These are phyloP conservation scores for Eulimnadia texana DNA, from an alignment of 1,140 invertebrate species.

Conservation along the genomic window DNA sequence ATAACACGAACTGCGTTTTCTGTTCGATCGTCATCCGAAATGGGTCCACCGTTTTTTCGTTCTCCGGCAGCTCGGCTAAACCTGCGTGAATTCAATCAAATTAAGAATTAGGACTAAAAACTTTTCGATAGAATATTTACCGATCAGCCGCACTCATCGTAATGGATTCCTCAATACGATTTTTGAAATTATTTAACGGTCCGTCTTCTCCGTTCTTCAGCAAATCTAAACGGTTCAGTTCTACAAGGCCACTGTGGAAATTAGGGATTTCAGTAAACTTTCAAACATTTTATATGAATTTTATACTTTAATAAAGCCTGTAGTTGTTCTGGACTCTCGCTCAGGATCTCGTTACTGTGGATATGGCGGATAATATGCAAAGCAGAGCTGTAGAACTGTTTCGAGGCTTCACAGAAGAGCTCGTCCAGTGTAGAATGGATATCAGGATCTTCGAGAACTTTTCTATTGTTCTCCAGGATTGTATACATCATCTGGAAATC, in stretches of 20 bases:
- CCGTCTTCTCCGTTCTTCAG: neutral
- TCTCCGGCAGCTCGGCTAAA: neutral
- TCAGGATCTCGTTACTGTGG: neutral
- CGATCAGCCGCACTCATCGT: slow-evolving; percentile 13
- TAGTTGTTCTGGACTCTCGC: slow-evolving; percentile 4
- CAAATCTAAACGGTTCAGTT: neutral
- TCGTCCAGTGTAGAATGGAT: slow-evolving; percentile 10
- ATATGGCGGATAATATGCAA: slow-evolving; percentile 3
- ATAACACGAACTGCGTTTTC: slow-evolving; percentile 2
- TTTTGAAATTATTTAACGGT: neutral
- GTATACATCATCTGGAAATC: neutral
- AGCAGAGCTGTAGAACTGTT: neutral
- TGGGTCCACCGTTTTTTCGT: slow-evolving; percentile 2
- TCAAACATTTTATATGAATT: too few relatives aligned
- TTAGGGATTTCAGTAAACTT: too few relatives aligned
- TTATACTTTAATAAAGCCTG: slow-evolving; percentile 8
- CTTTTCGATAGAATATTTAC: too few relatives aligned
- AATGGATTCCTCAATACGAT: neutral
- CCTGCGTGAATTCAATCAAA: neutral
- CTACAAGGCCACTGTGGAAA: neutral
- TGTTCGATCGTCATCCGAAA: slow-evolving; percentile 11
- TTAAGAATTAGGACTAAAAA: too few relatives aligned
- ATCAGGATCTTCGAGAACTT: neutral
- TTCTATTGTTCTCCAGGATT: neutral
- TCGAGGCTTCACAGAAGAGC: slow-evolving; percentile 4